phyloP scores from a whole-genome alignment of 2,113 vertebrate genomes.

The Notiomystis cincta region DNA sequence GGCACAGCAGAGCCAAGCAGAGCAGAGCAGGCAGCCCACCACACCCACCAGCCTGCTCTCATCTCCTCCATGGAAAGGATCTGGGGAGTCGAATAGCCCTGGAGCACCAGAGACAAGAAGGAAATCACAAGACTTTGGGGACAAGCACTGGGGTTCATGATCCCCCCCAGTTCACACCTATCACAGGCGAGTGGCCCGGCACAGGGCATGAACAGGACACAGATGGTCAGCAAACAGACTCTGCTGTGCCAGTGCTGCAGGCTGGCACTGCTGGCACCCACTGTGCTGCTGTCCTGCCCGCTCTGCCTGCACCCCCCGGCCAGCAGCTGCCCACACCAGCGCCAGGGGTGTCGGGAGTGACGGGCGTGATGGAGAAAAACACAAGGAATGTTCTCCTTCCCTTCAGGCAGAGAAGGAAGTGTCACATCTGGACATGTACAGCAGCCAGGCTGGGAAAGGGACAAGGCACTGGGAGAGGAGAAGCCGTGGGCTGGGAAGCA shows the following conservation, averaged over 20 bases:
- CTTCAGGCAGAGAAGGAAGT: not conserved
- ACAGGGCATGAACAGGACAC: not conserved
- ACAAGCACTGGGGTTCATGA: not conserved
- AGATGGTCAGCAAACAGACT: not conserved
- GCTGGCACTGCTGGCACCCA: not conserved
- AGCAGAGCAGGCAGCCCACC: not conserved
- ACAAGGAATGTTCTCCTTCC: not conserved
- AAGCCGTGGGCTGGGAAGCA: not conserved
- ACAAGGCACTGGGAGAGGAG: not conserved
- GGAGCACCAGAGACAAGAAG: not conserved
- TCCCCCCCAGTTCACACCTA: not conserved
- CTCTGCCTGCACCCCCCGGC: accelerated
- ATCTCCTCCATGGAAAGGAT: not conserved
- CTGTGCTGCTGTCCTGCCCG: accelerated
- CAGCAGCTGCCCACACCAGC: not conserved
- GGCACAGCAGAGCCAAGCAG: not conserved
- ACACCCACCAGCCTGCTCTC: not conserved
- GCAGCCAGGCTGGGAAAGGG: not conserved
- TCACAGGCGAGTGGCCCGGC: not conserved
- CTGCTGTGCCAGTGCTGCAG: not conserved
- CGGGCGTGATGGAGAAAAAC: not conserved
- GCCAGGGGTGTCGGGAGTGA: accelerated
- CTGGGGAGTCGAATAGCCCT: not conserved
- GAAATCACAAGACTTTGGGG: not conserved
- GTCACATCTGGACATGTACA: not conserved